phyloP scores from a whole-genome alignment of 2,797 vertebrate species.

The Pangasius djambal region DNA sequence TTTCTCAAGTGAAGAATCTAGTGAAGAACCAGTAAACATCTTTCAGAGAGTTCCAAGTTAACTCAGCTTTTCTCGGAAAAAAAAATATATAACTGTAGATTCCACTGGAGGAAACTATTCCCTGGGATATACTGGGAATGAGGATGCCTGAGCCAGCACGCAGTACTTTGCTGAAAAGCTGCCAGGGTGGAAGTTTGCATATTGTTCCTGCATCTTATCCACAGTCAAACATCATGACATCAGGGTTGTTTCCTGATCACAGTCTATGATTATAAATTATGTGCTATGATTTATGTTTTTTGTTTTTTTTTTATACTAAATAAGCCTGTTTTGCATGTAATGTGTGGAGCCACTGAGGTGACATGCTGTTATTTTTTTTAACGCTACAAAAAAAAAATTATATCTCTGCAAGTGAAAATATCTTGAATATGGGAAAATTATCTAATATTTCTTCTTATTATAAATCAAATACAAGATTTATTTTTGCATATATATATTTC shows the following conservation, averaged over 20 bases:
- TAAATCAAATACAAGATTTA: neutral
- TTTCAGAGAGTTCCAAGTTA: constrained; percentile 5
- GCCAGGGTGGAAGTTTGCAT: constrained; percentile 26
- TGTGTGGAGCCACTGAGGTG: neutral
- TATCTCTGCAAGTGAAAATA: neutral
- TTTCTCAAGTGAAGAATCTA: neutral
- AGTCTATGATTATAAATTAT: neutral
- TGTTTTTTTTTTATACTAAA: neutral
- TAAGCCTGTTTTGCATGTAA: neutral
- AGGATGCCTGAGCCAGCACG: constrained; percentile 13
- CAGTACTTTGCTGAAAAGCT: neutral
- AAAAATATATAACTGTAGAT: neutral
- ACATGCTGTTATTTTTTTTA: neutral
- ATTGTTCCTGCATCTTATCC: neutral
- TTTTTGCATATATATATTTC: neutral
- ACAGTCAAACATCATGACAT: neutral
- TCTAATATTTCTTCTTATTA: neutral
- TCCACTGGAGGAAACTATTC: constrained; percentile 11
- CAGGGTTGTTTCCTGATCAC: neutral
- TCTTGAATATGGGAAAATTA: neutral
- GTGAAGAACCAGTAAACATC: constrained; percentile 21
- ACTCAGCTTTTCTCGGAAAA: neutral
- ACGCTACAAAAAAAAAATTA: neutral
- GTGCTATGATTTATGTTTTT: neutral
- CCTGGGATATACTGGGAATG: constrained; percentile 23